Evolutionary conservation across 1,140 invertebrate species (phyloP).

Genomic region (Harlomillsia oculata): DNA sequence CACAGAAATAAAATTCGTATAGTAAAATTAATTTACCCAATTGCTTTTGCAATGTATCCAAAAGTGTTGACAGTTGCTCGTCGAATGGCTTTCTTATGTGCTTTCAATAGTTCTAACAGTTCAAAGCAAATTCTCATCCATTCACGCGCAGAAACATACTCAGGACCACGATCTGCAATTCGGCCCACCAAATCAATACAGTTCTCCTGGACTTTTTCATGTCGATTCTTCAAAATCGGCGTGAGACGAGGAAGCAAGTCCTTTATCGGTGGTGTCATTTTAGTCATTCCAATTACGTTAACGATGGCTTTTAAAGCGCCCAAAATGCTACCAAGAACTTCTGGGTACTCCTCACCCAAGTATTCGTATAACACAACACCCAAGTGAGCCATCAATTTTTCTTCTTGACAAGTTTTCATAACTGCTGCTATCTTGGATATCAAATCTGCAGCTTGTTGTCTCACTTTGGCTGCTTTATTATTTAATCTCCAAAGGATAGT

Average conservation of each 20-base stretch:
- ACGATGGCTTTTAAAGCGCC: constrained; percentile 97
- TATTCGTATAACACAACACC: constrained; percentile 99
- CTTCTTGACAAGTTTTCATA: constrained; percentile 99
- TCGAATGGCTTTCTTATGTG: constrained; percentile 98
- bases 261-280: constrained; percentile 99
- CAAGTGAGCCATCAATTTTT: constrained; percentile 98
- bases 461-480: constrained; percentile 98
- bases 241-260: constrained; percentile 93
- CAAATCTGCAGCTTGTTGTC: constrained; percentile 97
- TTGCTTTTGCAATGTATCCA: constrained; percentile 99
- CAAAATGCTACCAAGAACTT: constrained; percentile 95
- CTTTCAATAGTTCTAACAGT: constrained; percentile 92
- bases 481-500: constrained; percentile 98
- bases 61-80: constrained; percentile 99
- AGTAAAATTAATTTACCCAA: constrained; percentile 56
- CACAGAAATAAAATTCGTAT: constrained; percentile 11
- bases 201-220: constrained; percentile 83
- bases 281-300: constrained; percentile 99
- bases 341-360: constrained; percentile 98
- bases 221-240: constrained; percentile 90
- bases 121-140: constrained; percentile 99
- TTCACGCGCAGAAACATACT: constrained; percentile 96
- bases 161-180: constrained; percentile 97
- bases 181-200: constrained; percentile 98
- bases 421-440: constrained; percentile 97